Conservation (phyloP, 2,888 invertebrate genomes). For the Diaphora mendica region DNA sequence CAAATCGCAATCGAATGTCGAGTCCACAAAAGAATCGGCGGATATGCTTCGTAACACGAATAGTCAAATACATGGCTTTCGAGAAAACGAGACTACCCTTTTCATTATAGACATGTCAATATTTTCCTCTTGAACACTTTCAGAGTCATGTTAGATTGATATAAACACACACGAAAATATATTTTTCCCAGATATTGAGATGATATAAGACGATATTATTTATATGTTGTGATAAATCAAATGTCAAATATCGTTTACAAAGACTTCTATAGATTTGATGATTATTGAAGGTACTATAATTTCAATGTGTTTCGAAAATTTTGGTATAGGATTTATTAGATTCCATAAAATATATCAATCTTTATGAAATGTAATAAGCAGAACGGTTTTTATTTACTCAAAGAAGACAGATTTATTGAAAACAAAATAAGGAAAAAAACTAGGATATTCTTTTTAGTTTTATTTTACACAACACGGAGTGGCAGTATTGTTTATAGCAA, state of each 20-base stretch:
- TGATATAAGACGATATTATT: background rate
- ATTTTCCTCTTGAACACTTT: conserved; percentile 15
- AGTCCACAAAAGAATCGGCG: conserved; percentile 40
- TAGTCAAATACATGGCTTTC: conserved; percentile 26
- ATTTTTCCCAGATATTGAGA: background rate
- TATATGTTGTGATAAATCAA: background rate
- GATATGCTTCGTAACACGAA: conserved; percentile 22
- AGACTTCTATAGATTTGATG: background rate
- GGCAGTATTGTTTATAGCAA: background rate
- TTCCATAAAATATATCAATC: background rate
- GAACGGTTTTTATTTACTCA: too few relatives aligned
- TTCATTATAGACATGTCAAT: conserved; percentile 38
- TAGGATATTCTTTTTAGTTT: background rate
- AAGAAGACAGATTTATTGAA: background rate
- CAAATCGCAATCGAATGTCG: conserved; percentile 38
- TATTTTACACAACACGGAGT: background rate
- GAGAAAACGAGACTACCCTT: conserved; percentile 27
- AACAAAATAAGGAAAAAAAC: background rate
- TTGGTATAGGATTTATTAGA: background rate
- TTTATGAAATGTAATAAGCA: background rate
- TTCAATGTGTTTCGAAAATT: background rate
- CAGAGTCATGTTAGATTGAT: conserved; percentile 17
- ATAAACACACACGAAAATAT: conserved; percentile 13
- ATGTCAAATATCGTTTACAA: background rate
- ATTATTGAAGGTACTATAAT: background rate